Conservation (phyloP, 2,888 invertebrate genomes). For the Stenoptilia bipunctidactyla region DNA sequence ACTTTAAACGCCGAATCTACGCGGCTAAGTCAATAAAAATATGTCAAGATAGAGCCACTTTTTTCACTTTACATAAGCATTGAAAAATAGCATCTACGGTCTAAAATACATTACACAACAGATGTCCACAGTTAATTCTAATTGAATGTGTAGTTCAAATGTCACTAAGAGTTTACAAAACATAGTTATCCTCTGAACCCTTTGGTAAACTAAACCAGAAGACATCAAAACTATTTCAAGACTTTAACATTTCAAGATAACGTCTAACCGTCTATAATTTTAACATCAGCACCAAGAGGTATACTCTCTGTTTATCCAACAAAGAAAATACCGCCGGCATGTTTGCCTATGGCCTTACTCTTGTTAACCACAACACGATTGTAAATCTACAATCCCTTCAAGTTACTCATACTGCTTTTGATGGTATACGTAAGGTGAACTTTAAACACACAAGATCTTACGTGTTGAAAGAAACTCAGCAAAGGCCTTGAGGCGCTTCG, state of each 20-base stretch:
- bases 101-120: too few species aligned
- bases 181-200: too few species aligned
- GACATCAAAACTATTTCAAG: conserved; percentile 1
- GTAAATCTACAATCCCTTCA: conserved; percentile 52
- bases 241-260: conserved; percentile 1
- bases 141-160: too few species aligned
- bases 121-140: too few species aligned
- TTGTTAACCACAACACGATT: conserved; percentile 55
- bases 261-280: conserved; percentile 31
- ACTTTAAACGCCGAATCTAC: too few species aligned
- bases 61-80: too few species aligned
- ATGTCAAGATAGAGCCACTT: too few species aligned
- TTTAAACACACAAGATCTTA: conserved; percentile 61
- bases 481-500: conserved; percentile 47
- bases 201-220: conserved; percentile 15
- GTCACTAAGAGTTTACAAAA: too few species aligned
- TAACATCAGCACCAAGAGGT: conserved; percentile 32
- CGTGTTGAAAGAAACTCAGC: conserved; percentile 62
- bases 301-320: conserved; percentile 30
- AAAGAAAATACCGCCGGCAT: conserved; percentile 30
- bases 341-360: conserved; percentile 56
- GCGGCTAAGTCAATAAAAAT: too few species aligned
- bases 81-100: too few species aligned
- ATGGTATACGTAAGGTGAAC: conserved; percentile 42
- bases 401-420: conserved; percentile 40